These are phyloP conservation scores for Andrena flavipes DNA, from an alignment of 2,888 invertebrate species.

Conservation along the genomic window DNA sequence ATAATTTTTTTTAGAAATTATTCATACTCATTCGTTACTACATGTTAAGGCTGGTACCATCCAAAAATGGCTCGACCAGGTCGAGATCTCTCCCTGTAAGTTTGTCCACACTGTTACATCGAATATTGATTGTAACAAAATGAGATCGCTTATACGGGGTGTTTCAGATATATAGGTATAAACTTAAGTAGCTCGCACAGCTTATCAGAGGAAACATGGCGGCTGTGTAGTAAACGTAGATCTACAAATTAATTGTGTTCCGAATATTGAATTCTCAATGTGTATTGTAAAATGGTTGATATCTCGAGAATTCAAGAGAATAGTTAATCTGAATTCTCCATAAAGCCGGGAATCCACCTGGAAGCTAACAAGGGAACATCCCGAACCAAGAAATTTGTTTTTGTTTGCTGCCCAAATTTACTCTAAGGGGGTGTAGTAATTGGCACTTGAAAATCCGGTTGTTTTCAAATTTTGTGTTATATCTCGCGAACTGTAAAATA, in stretches of 20 bases:
- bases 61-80: neutral
- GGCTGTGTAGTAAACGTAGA: neutral
- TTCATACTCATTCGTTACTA: neutral
- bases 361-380: too few species aligned
- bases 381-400: too few species aligned
- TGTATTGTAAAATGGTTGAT: too few species aligned
- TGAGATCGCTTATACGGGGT: neutral
- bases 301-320: too few species aligned
- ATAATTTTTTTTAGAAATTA: neutral
- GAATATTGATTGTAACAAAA: conserved; percentile 8
- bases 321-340: too few species aligned
- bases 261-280: neutral
- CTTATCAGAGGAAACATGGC: neutral
- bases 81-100: neutral
- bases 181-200: too few species aligned
- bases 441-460: too few species aligned
- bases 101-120: neutral
- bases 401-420: too few species aligned
- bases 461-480: too few species aligned
- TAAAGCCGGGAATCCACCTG: too few species aligned
- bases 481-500: too few species aligned
- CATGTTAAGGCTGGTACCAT: neutral
- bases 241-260: neutral
- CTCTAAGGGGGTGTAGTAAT: too few species aligned
- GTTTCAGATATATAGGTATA: neutral